These are phyloP conservation scores for Callopanchax toddi DNA, from an alignment of 2,113 vertebrate genomes.

Conservation along the genomic window DNA sequence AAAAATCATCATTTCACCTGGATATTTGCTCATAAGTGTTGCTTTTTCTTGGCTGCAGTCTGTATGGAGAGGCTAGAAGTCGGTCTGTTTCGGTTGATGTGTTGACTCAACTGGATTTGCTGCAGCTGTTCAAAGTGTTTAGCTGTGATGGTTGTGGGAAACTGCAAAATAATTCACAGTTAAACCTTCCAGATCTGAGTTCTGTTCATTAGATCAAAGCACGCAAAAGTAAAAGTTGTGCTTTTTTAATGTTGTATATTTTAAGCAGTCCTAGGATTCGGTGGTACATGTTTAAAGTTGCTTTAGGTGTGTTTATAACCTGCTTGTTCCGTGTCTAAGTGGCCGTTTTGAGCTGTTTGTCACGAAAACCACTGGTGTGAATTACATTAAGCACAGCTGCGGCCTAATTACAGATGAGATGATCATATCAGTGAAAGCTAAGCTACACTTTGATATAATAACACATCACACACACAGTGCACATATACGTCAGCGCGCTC, in stretches of 20 bases:
- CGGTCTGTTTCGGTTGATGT: constrained; percentile 14
- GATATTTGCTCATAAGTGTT: neutral
- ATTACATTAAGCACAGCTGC: constrained; percentile 58
- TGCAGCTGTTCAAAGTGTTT: constrained; percentile 21
- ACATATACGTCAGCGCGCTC: constrained; percentile 16
- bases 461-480: constrained; percentile 23
- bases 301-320: constrained; percentile 12
- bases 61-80: neutral
- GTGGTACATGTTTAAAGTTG: neutral
- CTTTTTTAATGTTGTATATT: neutral
- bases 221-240: too few species aligned
- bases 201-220: too few species aligned
- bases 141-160: neutral
- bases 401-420: constrained; percentile 65
- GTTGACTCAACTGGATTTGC: neutral
- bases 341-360: constrained; percentile 45
- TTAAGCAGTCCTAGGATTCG: too few species aligned
- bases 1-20: constrained; percentile 36
- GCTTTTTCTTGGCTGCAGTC: neutral
- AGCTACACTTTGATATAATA: constrained; percentile 63
- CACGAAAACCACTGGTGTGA: constrained; percentile 47
- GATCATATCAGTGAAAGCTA: constrained; percentile 65
- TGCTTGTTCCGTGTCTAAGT: constrained; percentile 38
- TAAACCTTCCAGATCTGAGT: neutral
- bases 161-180: neutral